These are phyloP conservation scores for Pelodiscus sinensis DNA, from an alignment of 2,113 vertebrate species.

Conservation along the genomic window DNA sequence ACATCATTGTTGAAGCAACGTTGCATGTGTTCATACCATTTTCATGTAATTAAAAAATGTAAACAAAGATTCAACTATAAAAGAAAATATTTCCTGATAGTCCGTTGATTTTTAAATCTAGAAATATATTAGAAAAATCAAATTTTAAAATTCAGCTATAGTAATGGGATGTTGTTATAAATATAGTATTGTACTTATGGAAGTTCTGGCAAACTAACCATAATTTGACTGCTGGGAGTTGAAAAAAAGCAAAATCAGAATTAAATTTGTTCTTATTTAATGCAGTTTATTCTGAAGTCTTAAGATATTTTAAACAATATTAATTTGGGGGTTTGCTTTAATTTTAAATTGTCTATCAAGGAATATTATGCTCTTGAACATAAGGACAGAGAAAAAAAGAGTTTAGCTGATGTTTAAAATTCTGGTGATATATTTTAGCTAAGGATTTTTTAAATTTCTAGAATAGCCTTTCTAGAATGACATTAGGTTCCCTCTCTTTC, in stretches of 20 bases:
- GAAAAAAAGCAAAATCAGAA: conserved; percentile 2
- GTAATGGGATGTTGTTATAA: neutral
- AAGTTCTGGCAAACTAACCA: neutral
- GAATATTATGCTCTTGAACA: neutral
- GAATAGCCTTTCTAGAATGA: neutral
- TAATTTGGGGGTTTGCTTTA: neutral
- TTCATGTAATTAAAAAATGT: neutral
- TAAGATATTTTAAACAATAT: neutral
- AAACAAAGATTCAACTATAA: neutral
- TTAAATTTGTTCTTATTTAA: neutral
- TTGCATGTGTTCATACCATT: neutral
- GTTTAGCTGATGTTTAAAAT: neutral
- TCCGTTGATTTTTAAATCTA: neutral
- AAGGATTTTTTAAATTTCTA: neutral
- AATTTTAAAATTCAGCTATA: neutral
- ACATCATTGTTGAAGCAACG: neutral
- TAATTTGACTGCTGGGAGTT: conserved; percentile 12
- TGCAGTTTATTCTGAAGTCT: neutral
- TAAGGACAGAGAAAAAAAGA: neutral
- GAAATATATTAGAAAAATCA: neutral
- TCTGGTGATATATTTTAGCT: too few species aligned
- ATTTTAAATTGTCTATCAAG: neutral
- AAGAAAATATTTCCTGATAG: neutral
- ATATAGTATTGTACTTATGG: neutral
- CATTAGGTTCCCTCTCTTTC: neutral